These are phyloP conservation scores for Clarias macrocephalus DNA, from an alignment of 2,113 vertebrate genomes.

Conservation along the genomic window DNA sequence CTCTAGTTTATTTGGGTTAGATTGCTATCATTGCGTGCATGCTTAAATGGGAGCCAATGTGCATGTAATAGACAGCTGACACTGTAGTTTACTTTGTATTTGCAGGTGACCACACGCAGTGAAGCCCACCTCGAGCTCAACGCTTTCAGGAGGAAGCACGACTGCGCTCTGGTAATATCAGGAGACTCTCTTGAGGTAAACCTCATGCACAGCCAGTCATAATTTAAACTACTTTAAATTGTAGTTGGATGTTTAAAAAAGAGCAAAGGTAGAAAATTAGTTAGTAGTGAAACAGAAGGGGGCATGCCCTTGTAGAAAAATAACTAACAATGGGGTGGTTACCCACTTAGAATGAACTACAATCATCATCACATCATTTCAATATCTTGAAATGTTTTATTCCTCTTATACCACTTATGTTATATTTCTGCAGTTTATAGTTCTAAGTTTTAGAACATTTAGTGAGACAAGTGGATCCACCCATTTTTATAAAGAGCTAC, in stretches of 20 bases:
- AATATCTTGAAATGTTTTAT: not conserved
- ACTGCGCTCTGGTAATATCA: conserved; percentile 95
- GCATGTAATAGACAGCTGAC: conserved; percentile 26
- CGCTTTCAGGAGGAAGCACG: conserved; percentile 94
- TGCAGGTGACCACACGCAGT: conserved; percentile 90
- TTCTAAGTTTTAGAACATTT: not conserved
- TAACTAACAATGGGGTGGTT: not conserved
- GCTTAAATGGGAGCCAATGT: not conserved
- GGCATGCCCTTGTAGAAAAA: not conserved
- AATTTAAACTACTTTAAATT: not conserved
- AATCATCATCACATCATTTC: too few species aligned
- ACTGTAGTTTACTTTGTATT: conserved; percentile 42
- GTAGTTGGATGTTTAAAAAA: not conserved
- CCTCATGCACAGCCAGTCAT: conserved; percentile 7
- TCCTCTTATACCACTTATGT: too few species aligned
- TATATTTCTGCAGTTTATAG: not conserved
- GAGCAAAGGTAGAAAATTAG: not conserved
- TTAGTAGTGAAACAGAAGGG: not conserved
- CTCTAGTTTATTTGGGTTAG: conserved; percentile 42
- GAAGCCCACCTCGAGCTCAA: conserved; percentile 98
- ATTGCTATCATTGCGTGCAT: conserved; percentile 43
- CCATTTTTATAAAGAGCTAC: not conserved
- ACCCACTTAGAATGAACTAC: not conserved
- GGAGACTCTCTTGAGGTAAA: conserved; percentile 96
- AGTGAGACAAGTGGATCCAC: not conserved